Base-by-base conservation (phyloP, 2,888 invertebrate genomes). In the Sinohyriopsis cumingii region DNA sequence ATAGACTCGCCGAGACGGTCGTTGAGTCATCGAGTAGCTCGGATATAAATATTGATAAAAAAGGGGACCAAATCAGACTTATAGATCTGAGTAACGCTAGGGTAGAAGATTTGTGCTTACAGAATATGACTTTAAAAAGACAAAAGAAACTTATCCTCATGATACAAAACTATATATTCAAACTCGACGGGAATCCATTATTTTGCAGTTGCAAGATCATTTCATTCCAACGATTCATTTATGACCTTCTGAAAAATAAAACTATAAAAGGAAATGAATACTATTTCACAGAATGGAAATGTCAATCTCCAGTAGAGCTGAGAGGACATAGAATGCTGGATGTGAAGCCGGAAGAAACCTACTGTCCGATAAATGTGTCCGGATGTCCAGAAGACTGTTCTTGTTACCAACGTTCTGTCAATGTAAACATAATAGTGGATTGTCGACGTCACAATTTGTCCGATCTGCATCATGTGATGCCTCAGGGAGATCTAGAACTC, bases 211-310 rank as follows among this genome's bases (percentile, higher is more conserved):
- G 73, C 24, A 59, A 56, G 20, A 68, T 73, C 19, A 65, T 65
- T 22, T 59, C 65, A 18, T 63, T 73, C 55, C 59, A 55, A n/a
- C 61, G 66, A 22, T 53, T 63, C 22, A 33, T 71, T 3, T 33
- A 55, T 2, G 22, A 33, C 3, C 56, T 59, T 20, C n/a, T 33
- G 19, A 6, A 20, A 18, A 57, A 60, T 0, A 33, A 55, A 2
- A 18, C 20, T 3, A 67, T 76, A 2, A 67, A 28, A 22, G 60
- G 65, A 15, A 53, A 55, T 5, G 72, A 73, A 45, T 76, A 76
- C 55, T 71, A 73, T 22, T 76, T 70, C 45, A 22, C 62, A 5
- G 66, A 70, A 0, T 77, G 74, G 72, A 59, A 62, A 62, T 77
- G 77, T 55, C 55, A 63, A 20, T 62, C 45, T 1, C 77, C 77